These are phyloP conservation scores for Eurystomus gularis DNA, from an alignment of 2,113 vertebrate species.

Conservation along the genomic window DNA sequence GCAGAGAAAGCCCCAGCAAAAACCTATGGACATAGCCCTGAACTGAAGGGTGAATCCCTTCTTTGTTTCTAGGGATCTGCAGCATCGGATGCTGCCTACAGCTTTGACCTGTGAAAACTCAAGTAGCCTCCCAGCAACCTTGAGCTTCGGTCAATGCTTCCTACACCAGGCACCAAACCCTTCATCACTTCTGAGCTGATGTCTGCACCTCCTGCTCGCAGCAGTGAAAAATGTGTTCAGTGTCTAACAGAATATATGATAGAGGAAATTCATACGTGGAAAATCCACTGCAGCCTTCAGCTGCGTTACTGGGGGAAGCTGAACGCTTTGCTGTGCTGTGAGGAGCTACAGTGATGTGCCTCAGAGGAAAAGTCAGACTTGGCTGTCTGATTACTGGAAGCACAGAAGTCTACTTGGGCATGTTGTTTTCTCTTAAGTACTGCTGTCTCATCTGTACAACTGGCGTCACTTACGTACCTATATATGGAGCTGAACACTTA, in stretches of 20 bases:
- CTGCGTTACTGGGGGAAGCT: neutral
- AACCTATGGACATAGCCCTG: neutral
- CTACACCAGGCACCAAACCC: neutral
- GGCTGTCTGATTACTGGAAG: neutral
- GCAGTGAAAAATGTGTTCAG: neutral
- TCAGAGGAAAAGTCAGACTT: neutral
- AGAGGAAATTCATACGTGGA: neutral
- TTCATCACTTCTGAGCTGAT: neutral
- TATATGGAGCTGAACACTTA: neutral
- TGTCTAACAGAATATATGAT: neutral
- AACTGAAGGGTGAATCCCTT: neutral
- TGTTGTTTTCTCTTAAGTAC: neutral
- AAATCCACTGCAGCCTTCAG: neutral
- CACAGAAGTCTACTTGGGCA: neutral
- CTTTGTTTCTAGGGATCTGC: neutral
- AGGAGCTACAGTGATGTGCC: neutral
- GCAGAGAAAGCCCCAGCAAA: neutral
- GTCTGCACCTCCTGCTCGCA: neutral
- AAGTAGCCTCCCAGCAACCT: neutral
- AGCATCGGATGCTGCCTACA: rapidly evolving
- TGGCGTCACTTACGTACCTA: neutral
- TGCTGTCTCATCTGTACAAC: neutral
- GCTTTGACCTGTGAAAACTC: neutral
- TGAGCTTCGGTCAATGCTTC: neutral
- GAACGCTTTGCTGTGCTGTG: neutral